phyloP scores from a whole-genome alignment of 2,888 invertebrate genomes.

The Vesta saturnalis region DNA sequence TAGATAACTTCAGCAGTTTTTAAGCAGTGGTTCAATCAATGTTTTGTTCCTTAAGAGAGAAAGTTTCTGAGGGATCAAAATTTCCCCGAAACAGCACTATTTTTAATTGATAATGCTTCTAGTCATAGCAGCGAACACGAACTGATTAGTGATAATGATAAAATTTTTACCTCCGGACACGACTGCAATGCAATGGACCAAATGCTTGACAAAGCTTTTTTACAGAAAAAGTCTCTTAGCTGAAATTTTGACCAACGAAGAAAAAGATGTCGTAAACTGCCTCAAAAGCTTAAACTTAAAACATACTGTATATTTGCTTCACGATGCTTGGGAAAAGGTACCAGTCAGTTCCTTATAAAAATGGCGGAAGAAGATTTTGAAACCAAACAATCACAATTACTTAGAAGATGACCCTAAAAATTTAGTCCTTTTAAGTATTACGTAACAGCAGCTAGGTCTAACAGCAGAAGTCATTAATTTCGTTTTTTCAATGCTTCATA shows the following conservation, averaged over 20 bases:
- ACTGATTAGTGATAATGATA: not conserved
- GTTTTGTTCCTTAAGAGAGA: not conserved
- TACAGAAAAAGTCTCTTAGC: constrained; percentile 3
- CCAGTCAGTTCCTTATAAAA: not conserved
- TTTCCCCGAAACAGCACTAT: not conserved
- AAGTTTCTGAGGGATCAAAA: not conserved
- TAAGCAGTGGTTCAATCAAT: too few relatives aligned
- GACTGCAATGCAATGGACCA: not conserved
- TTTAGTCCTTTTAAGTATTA: not conserved
- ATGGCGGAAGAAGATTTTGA: not conserved
- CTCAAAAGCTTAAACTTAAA: too few relatives aligned
- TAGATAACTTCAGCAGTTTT: not conserved
- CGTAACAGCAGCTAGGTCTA: not conserved
- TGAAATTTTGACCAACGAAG: not conserved
- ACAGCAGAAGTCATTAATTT: not conserved
- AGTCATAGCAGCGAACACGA: too few relatives aligned
- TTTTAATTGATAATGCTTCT: too few relatives aligned
- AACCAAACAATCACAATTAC: too few relatives aligned
- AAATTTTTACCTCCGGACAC: not conserved
- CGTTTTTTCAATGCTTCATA: not conserved
- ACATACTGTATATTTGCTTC: not conserved
- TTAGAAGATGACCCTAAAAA: not conserved
- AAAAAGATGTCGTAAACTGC: not conserved
- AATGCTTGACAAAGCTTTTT: not conserved
- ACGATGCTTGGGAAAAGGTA: not conserved